These are phyloP conservation scores for Champsocephalus esox DNA, from an alignment of 2,797 vertebrate species.

Conservation along the genomic window DNA sequence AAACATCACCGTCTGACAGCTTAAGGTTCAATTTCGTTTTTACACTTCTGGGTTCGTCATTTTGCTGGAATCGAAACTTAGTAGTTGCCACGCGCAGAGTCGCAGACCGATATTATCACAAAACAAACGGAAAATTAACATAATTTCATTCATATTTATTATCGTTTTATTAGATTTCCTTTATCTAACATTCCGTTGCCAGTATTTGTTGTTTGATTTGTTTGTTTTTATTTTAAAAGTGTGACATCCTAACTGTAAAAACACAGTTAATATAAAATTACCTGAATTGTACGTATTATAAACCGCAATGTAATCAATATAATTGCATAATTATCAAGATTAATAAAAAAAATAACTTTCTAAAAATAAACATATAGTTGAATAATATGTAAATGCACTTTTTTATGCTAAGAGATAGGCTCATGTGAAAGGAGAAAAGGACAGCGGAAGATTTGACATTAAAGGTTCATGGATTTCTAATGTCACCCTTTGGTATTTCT, in stretches of 20 bases:
- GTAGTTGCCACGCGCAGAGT: background rate
- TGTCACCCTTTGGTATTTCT: too few species aligned
- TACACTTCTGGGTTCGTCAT: background rate
- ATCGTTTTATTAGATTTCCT: background rate
- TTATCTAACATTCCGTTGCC: background rate
- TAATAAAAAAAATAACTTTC: too few species aligned
- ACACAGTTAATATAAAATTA: background rate
- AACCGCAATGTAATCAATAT: too few species aligned
- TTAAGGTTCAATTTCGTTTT: conserved; percentile 41
- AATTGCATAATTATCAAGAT: too few species aligned
- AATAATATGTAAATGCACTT: too few species aligned
- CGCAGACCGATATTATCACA: too few species aligned
- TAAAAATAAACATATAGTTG: too few species aligned
- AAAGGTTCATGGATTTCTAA: too few species aligned
- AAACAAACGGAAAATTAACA: too few species aligned
- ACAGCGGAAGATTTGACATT: too few species aligned
- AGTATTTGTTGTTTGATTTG: background rate
- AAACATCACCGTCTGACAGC: background rate
- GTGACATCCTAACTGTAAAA: background rate
- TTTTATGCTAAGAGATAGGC: too few species aligned
- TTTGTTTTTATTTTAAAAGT: accelerated
- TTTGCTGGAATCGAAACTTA: conserved; percentile 58
- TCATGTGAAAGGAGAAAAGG: too few species aligned
- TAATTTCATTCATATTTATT: background rate
- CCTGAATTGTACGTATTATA: background rate